Base-by-base conservation (phyloP, 2,888 invertebrate species). In the Mesopsocus fuscifrons region DNA sequence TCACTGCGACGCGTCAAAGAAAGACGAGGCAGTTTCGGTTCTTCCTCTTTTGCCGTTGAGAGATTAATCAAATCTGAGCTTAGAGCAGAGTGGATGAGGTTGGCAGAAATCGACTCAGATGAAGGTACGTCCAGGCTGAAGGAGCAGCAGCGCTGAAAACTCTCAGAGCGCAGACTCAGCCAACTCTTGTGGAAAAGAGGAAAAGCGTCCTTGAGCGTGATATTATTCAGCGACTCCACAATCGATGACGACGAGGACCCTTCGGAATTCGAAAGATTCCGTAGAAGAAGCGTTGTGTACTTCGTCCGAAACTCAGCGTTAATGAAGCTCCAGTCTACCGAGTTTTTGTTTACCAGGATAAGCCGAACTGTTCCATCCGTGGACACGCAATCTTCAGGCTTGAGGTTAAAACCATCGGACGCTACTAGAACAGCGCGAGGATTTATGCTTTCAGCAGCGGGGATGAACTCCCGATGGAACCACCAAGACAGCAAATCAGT, bases 401-500 rank as follows among this genome's bases (percentile, higher is more conserved):
- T 49, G 1, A 63, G 61, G 2, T 63, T 48, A 41, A 60, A 64
- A 1, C 60, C 56, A 22, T 53, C 54, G 45, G 59, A 59, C 11
- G 58, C 59, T 2, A 63, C 59, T 13, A 64, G 51, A 9, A 63
- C 52, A 0, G 60, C 63, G 1, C 60, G 60, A 2, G 60, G 59
- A 47, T 64, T 63, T 51, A 65, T 56, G 8, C 63, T 59, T 48
- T 62, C 52, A 0, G 63, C 64, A 0, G 63, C 61, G 1, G 63
- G 60, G 0, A 59, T 61, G 47, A 66, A 64, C 49, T 65, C 64
- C n/a, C 58, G 56, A 42, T 60, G 61, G 42, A 66, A 64, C 65
- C 65, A 66, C 64, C 65, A 65, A 4, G 60, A 55, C 45, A 65
- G 64, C 6, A 65, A 55, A 42, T 64, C 64, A 2, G 59, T 54